phyloP scores from a whole-genome alignment of 2,113 vertebrate species.

The Percopsis transmontana region DNA sequence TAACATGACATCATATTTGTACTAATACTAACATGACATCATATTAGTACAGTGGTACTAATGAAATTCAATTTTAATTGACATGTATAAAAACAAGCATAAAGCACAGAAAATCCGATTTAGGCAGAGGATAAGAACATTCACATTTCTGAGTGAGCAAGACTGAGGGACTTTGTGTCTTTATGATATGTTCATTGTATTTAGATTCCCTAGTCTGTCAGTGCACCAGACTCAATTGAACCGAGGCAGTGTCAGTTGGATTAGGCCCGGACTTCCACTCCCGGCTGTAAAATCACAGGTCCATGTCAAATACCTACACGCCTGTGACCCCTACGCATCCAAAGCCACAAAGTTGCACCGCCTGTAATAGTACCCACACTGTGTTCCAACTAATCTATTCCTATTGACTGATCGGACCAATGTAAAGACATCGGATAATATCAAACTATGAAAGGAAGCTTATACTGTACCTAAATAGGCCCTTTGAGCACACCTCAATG shows the following conservation, averaged over 20 bases:
- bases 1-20: too few species aligned
- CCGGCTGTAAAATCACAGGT: slow-evolving; percentile 64
- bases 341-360: not conserved
- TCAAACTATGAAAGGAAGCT: too few species aligned
- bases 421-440: too few species aligned
- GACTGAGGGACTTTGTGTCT: not conserved
- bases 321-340: slow-evolving; percentile 5
- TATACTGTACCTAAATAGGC: too few species aligned
- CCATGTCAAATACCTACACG: slow-evolving; percentile 57
- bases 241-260: not conserved
- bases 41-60: too few species aligned
- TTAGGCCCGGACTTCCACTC: slow-evolving; percentile 44
- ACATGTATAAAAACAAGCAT: too few species aligned
- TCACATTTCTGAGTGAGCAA: not conserved
- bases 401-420: too few species aligned
- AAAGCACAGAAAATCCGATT: too few species aligned
- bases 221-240: slow-evolving; percentile 9
- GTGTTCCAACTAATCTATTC: not conserved
- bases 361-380: not conserved
- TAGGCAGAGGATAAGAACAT: too few species aligned
- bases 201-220: not conserved
- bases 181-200: not conserved
- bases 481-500: too few species aligned
- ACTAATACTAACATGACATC: too few species aligned
- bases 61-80: too few species aligned